Conservation (phyloP, 2,888 invertebrate genomes). For the Lamellibrachia columna region DNA sequence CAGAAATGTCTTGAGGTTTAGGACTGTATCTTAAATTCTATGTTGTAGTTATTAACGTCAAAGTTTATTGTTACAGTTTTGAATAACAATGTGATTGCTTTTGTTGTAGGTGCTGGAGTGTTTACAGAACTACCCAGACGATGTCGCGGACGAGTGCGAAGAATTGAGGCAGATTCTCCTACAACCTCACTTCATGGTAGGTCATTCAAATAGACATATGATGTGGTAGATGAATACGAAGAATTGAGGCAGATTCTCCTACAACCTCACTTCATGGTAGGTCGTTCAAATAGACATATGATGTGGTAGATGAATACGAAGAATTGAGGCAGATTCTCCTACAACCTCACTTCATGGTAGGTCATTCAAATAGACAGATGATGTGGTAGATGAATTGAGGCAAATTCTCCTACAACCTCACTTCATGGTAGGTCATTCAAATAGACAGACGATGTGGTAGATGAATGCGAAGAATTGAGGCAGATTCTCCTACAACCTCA, state of each 20-base stretch:
- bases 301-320: slow-evolving; percentile 68
- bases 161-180: slow-evolving; percentile 69
- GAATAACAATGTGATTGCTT: neutral
- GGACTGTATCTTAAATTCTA: no score
- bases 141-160: slow-evolving; percentile 68
- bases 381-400: slow-evolving; percentile 67
- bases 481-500: no score
- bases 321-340: slow-evolving; percentile 69
- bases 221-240: slow-evolving; percentile 68
- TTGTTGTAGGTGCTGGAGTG: slow-evolving; percentile 50
- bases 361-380: slow-evolving; percentile 35
- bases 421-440: slow-evolving; percentile 66
- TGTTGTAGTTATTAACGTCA: no score
- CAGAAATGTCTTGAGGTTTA: no score
- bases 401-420: slow-evolving; percentile 68
- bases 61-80: neutral
- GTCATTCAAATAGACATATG: slow-evolving; percentile 35
- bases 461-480: no score
- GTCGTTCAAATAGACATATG: slow-evolving; percentile 35
- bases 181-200: slow-evolving; percentile 70
- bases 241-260: slow-evolving; percentile 69
- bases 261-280: slow-evolving; percentile 70
- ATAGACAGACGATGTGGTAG: neutral
- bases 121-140: slow-evolving; percentile 48
- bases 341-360: slow-evolving; percentile 70